Percentiles rank a stretch among this genome's conserved stretches.
These are phyloP conservation scores for Griposia aprilina DNA, from an alignment of 2,888 invertebrate genomes.

Conservation along the genomic window DNA sequence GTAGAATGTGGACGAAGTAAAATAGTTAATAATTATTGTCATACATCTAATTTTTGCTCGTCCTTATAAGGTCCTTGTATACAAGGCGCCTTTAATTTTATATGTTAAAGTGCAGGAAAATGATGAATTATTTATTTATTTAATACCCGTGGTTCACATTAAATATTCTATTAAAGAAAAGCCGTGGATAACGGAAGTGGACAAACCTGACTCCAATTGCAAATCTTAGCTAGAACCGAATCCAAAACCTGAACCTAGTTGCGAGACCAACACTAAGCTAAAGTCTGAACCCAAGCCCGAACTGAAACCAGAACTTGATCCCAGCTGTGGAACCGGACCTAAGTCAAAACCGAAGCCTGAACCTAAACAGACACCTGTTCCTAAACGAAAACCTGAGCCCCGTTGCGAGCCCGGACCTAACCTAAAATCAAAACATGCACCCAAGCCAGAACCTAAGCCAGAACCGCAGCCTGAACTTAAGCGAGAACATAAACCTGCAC, in stretches of 20 bases:
- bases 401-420: not conserved
- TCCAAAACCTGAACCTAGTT: not conserved
- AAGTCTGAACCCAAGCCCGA: not conserved
- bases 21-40: not conserved
- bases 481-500: too few species aligned
- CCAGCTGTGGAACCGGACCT: not conserved
- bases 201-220: too few species aligned
- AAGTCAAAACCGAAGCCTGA: fast-evolving
- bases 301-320: too few species aligned
- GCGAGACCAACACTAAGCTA: not conserved
- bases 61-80: too few species aligned
- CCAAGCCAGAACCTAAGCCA: too few species aligned
- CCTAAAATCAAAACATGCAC: too few species aligned
- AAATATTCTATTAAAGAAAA: too few species aligned
- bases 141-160: not conserved
- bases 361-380: not conserved
- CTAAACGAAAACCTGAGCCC: not conserved
- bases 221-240: too few species aligned
- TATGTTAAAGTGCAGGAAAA: not conserved
- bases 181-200: too few species aligned
- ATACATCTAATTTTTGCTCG: not conserved
- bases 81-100: not conserved
- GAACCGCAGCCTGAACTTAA: too few species aligned
- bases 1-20: not conserved
- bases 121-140: too few species aligned